phyloP scores from a whole-genome alignment of 2,113 vertebrate genomes.

The Vidua macroura region DNA sequence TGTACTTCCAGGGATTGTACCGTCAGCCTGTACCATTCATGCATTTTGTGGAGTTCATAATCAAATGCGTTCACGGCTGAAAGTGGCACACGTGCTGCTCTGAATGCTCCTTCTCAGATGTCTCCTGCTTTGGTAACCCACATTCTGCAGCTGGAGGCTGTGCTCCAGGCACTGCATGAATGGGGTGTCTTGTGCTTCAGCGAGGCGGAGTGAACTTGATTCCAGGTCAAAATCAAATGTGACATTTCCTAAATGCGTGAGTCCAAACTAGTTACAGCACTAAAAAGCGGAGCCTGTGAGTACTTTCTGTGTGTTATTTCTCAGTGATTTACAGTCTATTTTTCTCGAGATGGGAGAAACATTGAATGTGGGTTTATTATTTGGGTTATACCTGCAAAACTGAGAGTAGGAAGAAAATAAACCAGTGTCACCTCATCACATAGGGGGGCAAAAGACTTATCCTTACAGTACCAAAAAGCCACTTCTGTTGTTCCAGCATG shows the following conservation, averaged over 20 bases:
- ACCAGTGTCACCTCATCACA: neutral
- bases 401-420: neutral
- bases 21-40: neutral
- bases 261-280: neutral
- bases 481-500: neutral
- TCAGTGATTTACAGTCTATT: neutral
- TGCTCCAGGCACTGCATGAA: neutral
- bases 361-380: neutral
- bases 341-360: neutral
- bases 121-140: constrained; percentile 51
- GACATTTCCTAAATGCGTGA: neutral
- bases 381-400: neutral
- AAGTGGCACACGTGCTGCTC: constrained; percentile 38
- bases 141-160: constrained; percentile 56
- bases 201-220: neutral
- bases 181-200: constrained; percentile 8
- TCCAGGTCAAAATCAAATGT: constrained; percentile 52
- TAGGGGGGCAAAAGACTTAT: neutral
- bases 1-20: constrained; percentile 2
- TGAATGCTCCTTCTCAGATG: constrained; percentile 61
- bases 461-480: neutral
- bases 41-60: constrained; percentile 12
- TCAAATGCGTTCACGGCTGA: neutral
- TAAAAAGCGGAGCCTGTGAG: neutral
- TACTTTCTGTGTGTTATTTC: neutral